Conservation (phyloP, 2,113 vertebrate species). For the Trinectes maculatus region DNA sequence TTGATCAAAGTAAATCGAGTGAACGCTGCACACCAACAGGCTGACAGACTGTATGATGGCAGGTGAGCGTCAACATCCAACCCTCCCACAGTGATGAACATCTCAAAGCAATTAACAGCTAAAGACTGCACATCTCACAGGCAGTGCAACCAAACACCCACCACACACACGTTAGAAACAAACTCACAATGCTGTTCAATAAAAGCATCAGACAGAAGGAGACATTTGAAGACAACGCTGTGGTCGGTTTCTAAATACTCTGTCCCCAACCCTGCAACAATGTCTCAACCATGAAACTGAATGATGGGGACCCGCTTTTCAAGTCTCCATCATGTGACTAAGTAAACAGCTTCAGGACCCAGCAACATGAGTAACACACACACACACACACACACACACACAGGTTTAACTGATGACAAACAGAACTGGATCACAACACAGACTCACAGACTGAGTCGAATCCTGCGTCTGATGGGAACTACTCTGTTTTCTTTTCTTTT, state of each 20-base stretch:
- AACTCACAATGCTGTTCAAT: no score
- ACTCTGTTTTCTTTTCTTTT: background rate
- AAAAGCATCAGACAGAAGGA: no score
- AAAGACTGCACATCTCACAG: background rate
- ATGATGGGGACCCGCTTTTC: background rate
- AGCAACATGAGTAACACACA: background rate
- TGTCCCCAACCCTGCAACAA: background rate
- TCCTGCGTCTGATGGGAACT: no score
- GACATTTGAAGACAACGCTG: background rate
- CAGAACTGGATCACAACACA: background rate
- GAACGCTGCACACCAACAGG: no score
- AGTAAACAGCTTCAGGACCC: background rate
- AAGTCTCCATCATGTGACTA: background rate
- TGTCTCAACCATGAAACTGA: background rate
- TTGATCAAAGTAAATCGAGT: background rate
- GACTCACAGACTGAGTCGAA: background rate
- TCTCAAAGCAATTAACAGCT: conserved; percentile 9
- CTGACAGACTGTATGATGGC: background rate
- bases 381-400: background rate
- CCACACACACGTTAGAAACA: no score
- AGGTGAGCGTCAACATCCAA: background rate
- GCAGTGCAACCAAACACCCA: no score
- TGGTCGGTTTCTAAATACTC: background rate
- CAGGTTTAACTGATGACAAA: background rate
- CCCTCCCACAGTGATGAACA: background rate